Base-by-base conservation (phyloP, 1,140 invertebrate species). In the Cryptotermes secundus region DNA sequence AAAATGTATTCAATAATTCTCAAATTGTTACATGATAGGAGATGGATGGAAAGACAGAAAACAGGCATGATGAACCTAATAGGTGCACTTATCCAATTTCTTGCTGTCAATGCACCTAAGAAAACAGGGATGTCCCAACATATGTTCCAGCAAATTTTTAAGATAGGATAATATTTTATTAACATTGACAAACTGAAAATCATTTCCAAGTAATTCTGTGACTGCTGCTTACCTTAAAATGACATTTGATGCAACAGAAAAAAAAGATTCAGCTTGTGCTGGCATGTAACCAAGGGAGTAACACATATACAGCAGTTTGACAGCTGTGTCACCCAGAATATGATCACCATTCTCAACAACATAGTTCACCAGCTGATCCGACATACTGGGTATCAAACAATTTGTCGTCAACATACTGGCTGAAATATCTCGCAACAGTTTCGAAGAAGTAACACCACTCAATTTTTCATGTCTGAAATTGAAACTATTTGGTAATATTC, bases 251-350 rank as follows among this genome's bases (percentile, higher is more conserved):
- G 83, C 82, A 49, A 80, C n/a, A 79, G 85, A 19, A 35, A 86
- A 81, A 79, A 87, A 86, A 31, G 80, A 83, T 22, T 85, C 49
- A 59, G 81, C 42, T 26, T 79, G 34, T 42, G 35, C 85, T 84
- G 85, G 86, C 10, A 49, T 82, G 80, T 87, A 86, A 26, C 88
- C 88, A 16, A 86, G 35, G 34, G 31, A 49, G 82, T 86, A 89
- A 31, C 86, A 86, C 14, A 86, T 49, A 16, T 79, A 79, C 34
- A 87, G 38, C 59, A 88, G 85, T 85, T 87, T 87, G 49, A 86
- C 86, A 19, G 85, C 85, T 14, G 85, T 86, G 53, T 86, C 85
- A 12, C 83, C 87, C 24, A 85, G 83, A 24, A 87, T 24, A 49
- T 86, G 82, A 22, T 85, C 81, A 12, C 80, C 24, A 72, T 87